Conservation (phyloP, 2,113 vertebrate genomes). For the Pollimyrus isidori region DNA sequence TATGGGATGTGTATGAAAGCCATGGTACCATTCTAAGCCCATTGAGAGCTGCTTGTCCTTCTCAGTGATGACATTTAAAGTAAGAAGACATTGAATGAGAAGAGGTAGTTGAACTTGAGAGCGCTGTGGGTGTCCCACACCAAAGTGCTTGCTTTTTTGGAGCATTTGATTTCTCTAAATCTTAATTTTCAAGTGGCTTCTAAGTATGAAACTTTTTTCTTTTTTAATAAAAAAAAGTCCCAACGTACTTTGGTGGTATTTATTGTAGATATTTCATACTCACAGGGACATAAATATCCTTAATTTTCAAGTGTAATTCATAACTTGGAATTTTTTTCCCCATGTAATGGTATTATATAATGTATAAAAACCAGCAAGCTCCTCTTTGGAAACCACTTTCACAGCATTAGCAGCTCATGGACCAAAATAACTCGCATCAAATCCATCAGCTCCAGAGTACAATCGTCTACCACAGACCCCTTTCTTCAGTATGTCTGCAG, state of each 20-base stretch:
- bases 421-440: neutral
- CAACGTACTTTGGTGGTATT: neutral
- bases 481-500: neutral
- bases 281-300: neutral
- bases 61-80: neutral
- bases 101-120: neutral
- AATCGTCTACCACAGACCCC: no score
- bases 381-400: neutral
- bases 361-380: neutral
- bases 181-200: neutral
- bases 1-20: neutral
- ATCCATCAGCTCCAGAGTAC: no score
- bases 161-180: neutral
- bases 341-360: neutral
- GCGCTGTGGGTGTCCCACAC: neutral
- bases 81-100: neutral
- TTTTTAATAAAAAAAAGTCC: neutral
- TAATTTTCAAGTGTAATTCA: neutral
- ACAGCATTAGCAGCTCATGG: neutral
- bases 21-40: neutral
- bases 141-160: neutral
- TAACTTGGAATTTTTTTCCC: neutral
- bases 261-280: neutral
- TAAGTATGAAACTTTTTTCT: neutral
- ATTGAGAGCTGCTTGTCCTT: neutral